A percentile compares a stretch with the other conserved stretches of the same genome.
Conservation (phyloP, 2,797 vertebrate genomes). For the Centropyge bicolor region DNA sequence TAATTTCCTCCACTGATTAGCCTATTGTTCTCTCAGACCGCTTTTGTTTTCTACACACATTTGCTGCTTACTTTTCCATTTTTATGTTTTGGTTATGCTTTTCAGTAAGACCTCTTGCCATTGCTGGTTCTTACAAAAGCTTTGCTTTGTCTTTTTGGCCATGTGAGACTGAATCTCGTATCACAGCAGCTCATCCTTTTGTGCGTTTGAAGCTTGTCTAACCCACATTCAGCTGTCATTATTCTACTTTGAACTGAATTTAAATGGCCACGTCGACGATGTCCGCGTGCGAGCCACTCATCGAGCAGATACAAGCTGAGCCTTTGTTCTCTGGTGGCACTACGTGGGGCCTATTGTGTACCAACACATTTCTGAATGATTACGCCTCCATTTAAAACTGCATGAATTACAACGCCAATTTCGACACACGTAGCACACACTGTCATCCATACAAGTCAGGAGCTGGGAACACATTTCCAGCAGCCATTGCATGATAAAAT, state of each 20-base stretch:
- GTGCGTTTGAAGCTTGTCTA: conserved; percentile 53
- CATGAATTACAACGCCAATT: conserved; percentile 34
- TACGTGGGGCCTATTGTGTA: conserved; percentile 17
- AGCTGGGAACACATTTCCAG: conserved; percentile 26
- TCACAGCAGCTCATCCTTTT: conserved; percentile 55
- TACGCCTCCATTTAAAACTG: conserved; percentile 33
- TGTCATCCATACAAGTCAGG: conserved; percentile 35
- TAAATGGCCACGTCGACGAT: conserved; percentile 42
- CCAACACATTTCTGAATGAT: conserved; percentile 45
- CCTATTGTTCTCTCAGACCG: conserved; percentile 70
- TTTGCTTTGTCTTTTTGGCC: conserved; percentile 44
- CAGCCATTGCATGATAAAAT: conserved; percentile 19
- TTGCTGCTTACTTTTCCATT: conserved; percentile 51
- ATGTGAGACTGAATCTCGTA: conserved; percentile 47
- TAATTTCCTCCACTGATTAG: conserved; percentile 81
- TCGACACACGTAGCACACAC: conserved; percentile 8
- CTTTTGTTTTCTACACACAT: conserved; percentile 61
- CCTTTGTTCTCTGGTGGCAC: conserved; percentile 51
- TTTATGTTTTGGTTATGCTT: conserved; percentile 52
- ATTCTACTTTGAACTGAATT: conserved; percentile 56
- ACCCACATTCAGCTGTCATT: conserved; percentile 63
- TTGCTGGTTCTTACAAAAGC: conserved; percentile 30
- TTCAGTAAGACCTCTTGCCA: conserved; percentile 42
- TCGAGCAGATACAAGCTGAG: conserved; percentile 45
- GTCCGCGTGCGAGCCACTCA: conserved; percentile 37